Conservation (phyloP, 2,888 invertebrate species). For the Falcaria lacertinaria region DNA sequence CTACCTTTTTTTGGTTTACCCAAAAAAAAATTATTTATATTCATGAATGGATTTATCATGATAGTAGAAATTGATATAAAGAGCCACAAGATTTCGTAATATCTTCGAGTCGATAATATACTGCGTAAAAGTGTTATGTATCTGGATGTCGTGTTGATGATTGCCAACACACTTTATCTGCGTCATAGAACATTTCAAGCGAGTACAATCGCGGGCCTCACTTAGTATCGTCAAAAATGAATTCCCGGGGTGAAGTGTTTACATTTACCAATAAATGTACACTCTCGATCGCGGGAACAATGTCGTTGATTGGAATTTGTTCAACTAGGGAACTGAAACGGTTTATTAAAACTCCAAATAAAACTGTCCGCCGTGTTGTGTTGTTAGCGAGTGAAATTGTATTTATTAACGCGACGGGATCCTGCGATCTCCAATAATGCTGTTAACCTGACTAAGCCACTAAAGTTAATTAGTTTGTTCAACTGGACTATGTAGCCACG, state of each 20-base stretch:
- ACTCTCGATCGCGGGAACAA: conserved; percentile 1
- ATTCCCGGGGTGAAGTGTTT: neutral
- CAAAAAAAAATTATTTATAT: no score
- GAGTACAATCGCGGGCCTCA: no score
- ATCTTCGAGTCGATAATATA: no score
- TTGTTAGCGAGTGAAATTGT: conserved; percentile 13
- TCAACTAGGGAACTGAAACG: conserved; percentile 3
- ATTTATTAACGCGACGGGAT: conserved; percentile 18
- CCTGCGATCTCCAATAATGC: conserved; percentile 1
- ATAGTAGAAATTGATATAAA: no score
- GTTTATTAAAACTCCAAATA: conserved; percentile 3
- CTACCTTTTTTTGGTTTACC: no score
- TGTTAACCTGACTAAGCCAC: neutral
- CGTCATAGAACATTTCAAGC: no score
- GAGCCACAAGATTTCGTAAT: no score
- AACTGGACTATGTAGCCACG: neutral
- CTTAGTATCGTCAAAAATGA: neutral
- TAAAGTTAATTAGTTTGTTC: neutral
- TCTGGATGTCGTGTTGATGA: no score
- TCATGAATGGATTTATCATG: no score
- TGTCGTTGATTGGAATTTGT: conserved; percentile 7
- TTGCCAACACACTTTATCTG: no score
- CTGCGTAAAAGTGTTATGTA: no score
- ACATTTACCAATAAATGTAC: neutral
- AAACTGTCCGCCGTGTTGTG: conserved; percentile 2